Evolutionary conservation across 2,797 vertebrate species (phyloP).

Genomic region (Selene dorsalis): DNA sequence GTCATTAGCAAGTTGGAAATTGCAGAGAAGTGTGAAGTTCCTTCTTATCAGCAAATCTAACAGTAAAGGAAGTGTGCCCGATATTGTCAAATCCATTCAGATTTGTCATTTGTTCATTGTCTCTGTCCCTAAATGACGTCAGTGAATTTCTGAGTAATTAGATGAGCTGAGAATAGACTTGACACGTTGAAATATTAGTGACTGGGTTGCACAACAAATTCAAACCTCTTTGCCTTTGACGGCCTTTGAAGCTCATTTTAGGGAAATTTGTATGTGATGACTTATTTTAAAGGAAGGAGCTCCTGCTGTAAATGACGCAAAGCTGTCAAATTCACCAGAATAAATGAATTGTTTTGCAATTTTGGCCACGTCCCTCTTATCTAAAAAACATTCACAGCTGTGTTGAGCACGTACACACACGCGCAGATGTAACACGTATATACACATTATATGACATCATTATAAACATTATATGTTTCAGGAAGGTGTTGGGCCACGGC

Average conservation of each 20-base stretch:
- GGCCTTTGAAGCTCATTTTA: slow-evolving; percentile 7
- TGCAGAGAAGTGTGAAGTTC: slow-evolving; percentile 24
- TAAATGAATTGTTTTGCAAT: slow-evolving; percentile 43
- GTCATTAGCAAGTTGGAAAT: slow-evolving; percentile 23
- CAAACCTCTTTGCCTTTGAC: background rate
- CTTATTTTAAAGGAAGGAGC: background rate
- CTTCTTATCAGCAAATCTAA: slow-evolving; percentile 12
- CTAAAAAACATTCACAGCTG: slow-evolving; percentile 48
- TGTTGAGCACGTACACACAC: slow-evolving; percentile 10
- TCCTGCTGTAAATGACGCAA: slow-evolving; percentile 22
- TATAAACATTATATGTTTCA: no score
- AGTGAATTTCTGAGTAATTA: slow-evolving; percentile 44
- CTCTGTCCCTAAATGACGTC: slow-evolving; percentile 41
- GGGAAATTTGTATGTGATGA: background rate
- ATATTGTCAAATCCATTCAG: slow-evolving; percentile 18
- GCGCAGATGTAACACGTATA: no score
- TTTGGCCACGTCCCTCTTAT: slow-evolving; percentile 44
- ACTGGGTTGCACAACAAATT: slow-evolving; percentile 31
- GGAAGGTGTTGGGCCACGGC: background rate
- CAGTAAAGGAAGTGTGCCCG: slow-evolving; percentile 15
- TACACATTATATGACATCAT: no score
- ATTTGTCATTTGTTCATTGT: slow-evolving; percentile 17
- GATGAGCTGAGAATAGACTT: slow-evolving; percentile 24
- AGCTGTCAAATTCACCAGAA: slow-evolving; percentile 27
- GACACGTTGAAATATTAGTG: slow-evolving; percentile 12